Base-by-base conservation (phyloP, 2,888 invertebrate genomes). In the Dynastes tityus region DNA sequence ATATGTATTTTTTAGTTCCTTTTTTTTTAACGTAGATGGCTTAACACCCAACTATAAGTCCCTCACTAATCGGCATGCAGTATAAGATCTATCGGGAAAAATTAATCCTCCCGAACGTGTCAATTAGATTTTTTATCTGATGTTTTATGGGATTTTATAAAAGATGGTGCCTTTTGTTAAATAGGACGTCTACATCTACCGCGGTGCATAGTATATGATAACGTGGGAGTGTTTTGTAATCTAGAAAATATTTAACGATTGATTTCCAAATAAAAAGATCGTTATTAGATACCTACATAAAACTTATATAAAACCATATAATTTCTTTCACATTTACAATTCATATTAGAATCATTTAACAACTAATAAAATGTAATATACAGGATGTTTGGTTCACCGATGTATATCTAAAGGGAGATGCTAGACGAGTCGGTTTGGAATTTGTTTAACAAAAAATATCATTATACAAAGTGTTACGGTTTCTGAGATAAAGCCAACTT, bases 111-210 rank as follows among this genome's bases (percentile, higher is more conserved):
- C 27, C 22, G 45, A 29, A 74, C 45, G 61, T 74, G 73, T 74
- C 61, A 74, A 63, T 74, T 74, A 74, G 61, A 61, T 74, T 27
- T 11, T 16, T 74, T 74, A 74, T 61, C 73, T 55, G 61, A 74
- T 74, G n/a, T 22, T 61, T 58, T 61, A 74, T 74, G 61, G n/a
- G 61, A 74, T 61, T 74, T 61, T 49, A 45, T 13, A 45, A 40
- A 4, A 74, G 11, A 40, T 16, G 16, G 9, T 0, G 55, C 32
- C 16, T 37, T 55, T 37, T 55, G 55, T 55, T 37, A n/a, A 71
- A 16, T 55, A n/a, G 55, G 22, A 22, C 55, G 22, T 11, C n/a
- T 55, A 40, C 40, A n/a, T 16, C 16, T n/a, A 55, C 37, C 37
- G 53, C 5, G 55, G 37, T 71, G 71, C 40, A 71, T 55, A 37